Conservation (phyloP, 2,888 invertebrate species). For the Archips crataeganus region DNA sequence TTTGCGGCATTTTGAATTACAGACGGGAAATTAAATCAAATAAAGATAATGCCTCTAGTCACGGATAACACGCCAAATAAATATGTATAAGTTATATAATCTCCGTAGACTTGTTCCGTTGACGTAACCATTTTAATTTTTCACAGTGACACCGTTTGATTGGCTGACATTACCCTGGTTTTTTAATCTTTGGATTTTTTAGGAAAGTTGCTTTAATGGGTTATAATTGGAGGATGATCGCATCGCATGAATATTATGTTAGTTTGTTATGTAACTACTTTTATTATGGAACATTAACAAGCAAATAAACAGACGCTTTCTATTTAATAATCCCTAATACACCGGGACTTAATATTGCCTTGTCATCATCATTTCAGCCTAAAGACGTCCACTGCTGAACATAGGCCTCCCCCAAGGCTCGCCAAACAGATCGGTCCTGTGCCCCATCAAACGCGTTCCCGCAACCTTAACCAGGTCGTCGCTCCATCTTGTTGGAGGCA, state of each 20-base stretch:
- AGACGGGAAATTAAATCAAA: constrained; percentile 9
- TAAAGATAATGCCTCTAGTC: not conserved
- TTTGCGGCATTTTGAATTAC: not conserved
- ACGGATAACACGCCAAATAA: constrained; percentile 16
- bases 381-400: too few relatives aligned
- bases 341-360: too few relatives aligned
- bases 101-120: constrained; percentile 12
- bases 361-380: too few relatives aligned
- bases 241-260: not conserved
- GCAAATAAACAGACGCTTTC: too few relatives aligned
- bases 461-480: too few relatives aligned
- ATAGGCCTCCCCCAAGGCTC: too few relatives aligned
- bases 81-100: constrained; percentile 11
- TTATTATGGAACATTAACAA: not conserved
- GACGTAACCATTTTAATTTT: constrained; percentile 10
- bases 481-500: too few relatives aligned
- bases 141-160: constrained; percentile 4
- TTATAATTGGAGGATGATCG: not conserved
- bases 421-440: too few relatives aligned
- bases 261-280: not conserved
- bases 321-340: too few relatives aligned
- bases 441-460: too few relatives aligned
- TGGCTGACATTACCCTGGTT: constrained; percentile 5
- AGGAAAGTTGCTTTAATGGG: not conserved
- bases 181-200: not conserved